A percentile compares a stretch with the other conserved stretches of the same genome.
Evolutionary conservation across 2,113 vertebrate genomes (phyloP).

Genomic region (cattle (Bos taurus)): ARS-UCD2.0 NC_037340.1:82735501-82736000

Average conservation of each 20-base stretch:
- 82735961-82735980: neutral
- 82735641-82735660: conserved; percentile 12
- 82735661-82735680: neutral
- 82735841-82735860: neutral
- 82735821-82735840: neutral
- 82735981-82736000: neutral
- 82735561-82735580: conserved; percentile 34
- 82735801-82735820: neutral
- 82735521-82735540: neutral
- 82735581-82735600: neutral
- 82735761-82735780: neutral
- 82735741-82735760: neutral
- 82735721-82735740: neutral
- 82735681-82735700: neutral
- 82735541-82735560: conserved; percentile 33
- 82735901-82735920: neutral
- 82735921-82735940: neutral
- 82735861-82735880: neutral
- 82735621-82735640: neutral
- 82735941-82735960: neutral
- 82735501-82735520: conserved; percentile 42
- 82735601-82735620: conserved; percentile 32
- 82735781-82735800: neutral
- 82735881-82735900: neutral
- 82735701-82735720: neutral